A percentile compares a stretch with the other conserved stretches of the same genome.
These are phyloP conservation scores for Melitaea cinxia DNA, from an alignment of 1,140 invertebrate species.

Conservation along the genomic window DNA sequence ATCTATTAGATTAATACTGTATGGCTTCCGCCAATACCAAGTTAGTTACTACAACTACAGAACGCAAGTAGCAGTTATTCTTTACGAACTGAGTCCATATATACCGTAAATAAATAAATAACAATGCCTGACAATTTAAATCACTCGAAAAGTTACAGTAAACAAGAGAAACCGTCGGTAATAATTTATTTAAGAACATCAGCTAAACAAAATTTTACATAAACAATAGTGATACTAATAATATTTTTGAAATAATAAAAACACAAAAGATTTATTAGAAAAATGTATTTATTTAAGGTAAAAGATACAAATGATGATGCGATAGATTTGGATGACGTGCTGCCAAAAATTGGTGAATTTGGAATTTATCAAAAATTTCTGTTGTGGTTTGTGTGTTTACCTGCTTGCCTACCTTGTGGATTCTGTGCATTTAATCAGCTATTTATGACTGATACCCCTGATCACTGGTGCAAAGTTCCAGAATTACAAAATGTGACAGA, in stretches of 20 bases:
- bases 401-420: constrained; percentile 93
- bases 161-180: constrained; percentile 54
- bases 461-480: constrained; percentile 90
- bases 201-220: background rate
- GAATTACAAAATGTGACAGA: constrained; percentile 82
- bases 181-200: background rate
- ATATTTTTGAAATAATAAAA: constrained; percentile 20
- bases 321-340: constrained; percentile 90
- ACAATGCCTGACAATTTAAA: constrained; percentile 31
- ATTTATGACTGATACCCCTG: constrained; percentile 91
- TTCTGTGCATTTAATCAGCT: constrained; percentile 95
- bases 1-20: constrained; percentile 77
- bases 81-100: constrained; percentile 21
- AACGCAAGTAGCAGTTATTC: constrained; percentile 48
- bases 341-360: constrained; percentile 93
- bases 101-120: constrained; percentile 28
- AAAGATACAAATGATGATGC: constrained; percentile 61
- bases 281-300: constrained; percentile 44
- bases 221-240: constrained; percentile 15
- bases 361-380: constrained; percentile 93
- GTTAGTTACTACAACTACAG: constrained; percentile 56
- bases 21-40: constrained; percentile 67
- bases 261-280: background rate
- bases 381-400: constrained; percentile 92
- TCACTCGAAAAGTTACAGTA: constrained; percentile 24